phyloP scores from a whole-genome alignment of 2,113 vertebrate species.

The Scytalopus superciliaris region DNA sequence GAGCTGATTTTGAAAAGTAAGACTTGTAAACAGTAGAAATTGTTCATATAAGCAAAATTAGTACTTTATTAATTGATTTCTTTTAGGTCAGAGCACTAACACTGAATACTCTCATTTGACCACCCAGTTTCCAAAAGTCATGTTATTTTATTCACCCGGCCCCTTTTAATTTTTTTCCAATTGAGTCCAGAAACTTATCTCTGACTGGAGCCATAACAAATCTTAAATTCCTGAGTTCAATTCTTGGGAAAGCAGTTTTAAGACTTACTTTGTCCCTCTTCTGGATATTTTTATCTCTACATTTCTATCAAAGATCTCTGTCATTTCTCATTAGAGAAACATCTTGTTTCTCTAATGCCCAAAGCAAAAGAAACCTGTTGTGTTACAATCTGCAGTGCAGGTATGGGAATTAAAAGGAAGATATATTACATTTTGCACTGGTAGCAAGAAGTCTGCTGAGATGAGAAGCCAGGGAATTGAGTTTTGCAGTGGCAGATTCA shows the following conservation, averaged over 20 bases:
- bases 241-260: background rate
- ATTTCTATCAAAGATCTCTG: background rate
- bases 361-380: background rate
- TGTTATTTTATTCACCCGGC: background rate
- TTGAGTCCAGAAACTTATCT: background rate
- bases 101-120: background rate
- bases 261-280: background rate
- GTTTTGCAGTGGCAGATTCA: background rate
- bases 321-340: background rate
- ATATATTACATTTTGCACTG: background rate
- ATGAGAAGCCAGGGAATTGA: background rate
- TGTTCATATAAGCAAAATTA: background rate
- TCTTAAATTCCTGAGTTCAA: background rate
- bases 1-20: background rate
- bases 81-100: background rate
- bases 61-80: background rate
- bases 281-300: background rate
- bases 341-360: background rate
- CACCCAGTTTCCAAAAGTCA: background rate
- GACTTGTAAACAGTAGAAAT: background rate
- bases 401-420: background rate
- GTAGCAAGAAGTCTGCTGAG: background rate
- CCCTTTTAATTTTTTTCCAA: background rate
- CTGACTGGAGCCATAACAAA: background rate
- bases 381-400: background rate